Base-by-base conservation (phyloP, 1,140 invertebrate genomes). In the Meloidogyne chitwoodi region DNA sequence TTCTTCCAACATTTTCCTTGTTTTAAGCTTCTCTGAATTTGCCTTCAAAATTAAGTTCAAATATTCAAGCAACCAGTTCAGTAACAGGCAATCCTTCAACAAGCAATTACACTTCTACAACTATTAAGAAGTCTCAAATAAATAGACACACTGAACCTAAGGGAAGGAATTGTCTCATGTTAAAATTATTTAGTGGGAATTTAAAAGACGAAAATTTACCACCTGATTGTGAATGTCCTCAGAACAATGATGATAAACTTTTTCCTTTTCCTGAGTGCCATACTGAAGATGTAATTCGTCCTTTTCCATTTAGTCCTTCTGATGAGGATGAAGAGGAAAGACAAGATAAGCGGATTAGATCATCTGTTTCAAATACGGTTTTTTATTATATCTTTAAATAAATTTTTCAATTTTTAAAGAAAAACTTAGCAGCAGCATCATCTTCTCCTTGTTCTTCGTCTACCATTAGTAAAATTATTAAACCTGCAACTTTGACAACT, bases 191-290 rank as follows among this genome's bases (percentile, higher is more conserved):
- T 56, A 77, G 38, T 56, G 81, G 77, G 2, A 48, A 27, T 26
- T 31, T 82, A 11, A 56, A n/a, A 11, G 41, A 80, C 14, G 27
- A 74, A n/a, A 77, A 83, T 22, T 38, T 82, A 27, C 67, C 80
- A 0, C 11, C 27, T 5, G 68, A 71, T 26, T 83, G 81, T 66
- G 64, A 31, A 29, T 27, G 77, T 4, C 80, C 80, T 26, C 80
- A 81, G 44, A 73, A 34, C 11, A 66, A 79, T 22, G 66, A 61
- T 19, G 38, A 64, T 27, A 64, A 29, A 78, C 67, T 26, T 80
- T 70, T 63, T 48, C 29, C 76, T 31, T 14, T 41, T 41, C 29
- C 29, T 26, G 29, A 67, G 65, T 67, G 29, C n/a, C 65, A 31
- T 67, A 16, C 19, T 34, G 65, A 41, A 24, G 38, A 67, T 67